These are phyloP conservation scores for Aselliscus stoliczkanus DNA, from an alignment of 2,797 vertebrate species.

Conservation along the genomic window DNA sequence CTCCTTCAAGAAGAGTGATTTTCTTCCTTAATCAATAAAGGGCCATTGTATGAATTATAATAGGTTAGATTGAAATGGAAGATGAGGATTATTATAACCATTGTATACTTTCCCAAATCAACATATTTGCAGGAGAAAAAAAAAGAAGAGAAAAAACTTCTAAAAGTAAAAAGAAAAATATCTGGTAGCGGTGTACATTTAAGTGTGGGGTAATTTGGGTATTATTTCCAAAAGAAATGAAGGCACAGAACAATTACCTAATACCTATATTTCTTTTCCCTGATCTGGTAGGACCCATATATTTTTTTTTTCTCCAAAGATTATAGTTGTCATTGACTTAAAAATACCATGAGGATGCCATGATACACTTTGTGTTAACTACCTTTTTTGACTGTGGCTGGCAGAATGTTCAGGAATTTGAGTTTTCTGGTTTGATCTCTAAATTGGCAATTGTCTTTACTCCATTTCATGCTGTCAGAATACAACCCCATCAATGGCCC, in stretches of 20 bases:
- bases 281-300: neutral
- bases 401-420: neutral
- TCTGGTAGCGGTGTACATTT: neutral
- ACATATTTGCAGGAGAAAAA: neutral
- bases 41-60: neutral
- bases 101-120: neutral
- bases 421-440: neutral
- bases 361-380: neutral
- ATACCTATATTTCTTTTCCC: neutral
- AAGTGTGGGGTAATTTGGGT: neutral
- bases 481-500: too few species aligned
- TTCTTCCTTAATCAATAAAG: constrained; percentile 3
- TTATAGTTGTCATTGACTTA: neutral
- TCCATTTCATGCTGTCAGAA: neutral
- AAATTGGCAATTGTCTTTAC: neutral
- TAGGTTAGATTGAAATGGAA: neutral
- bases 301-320: neutral
- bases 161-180: neutral
- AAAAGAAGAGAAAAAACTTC: neutral
- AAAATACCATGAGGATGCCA: neutral
- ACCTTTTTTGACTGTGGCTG: neutral
- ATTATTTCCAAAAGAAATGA: neutral
- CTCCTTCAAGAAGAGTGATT: neutral
- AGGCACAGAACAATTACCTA: neutral
- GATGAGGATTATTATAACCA: neutral